Base-by-base conservation (phyloP, 2,113 vertebrate genomes). In the Dipodomys spectabilis region DNA sequence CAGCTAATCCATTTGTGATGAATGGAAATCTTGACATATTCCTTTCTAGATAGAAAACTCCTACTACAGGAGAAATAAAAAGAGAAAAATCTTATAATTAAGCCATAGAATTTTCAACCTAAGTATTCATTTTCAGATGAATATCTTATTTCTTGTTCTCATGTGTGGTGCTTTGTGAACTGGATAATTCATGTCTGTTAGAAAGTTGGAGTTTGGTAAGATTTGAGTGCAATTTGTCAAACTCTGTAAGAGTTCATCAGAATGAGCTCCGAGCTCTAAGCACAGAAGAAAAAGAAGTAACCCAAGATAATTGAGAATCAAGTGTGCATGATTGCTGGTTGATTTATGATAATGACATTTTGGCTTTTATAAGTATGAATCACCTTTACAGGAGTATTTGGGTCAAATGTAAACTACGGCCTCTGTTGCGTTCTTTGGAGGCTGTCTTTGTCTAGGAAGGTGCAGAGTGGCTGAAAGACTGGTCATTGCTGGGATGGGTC, bases 141-240 rank as follows among this genome's bases (percentile, higher is more conserved):
- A 72, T 44, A 20, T 53, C 25, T 39, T 86, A 62, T 11, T 87
- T 94, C 53, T 93, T 93, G 19, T 86, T 95, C 49, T 30, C 13
- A 49, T 39, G 69, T 39, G 30, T 35, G 60, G 71, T 74, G 25
- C 44, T 77, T 62, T 71, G 57, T 45, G 6, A 45, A n/a, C 15
- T 79, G 53, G 7, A 39, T 8, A 74, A 45, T 81, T 80, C 67
- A 74, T 11, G 68, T 64, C 6, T 44, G 10, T 65, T 25, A 28
- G 11, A 57, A 18, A 57, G 15, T 57, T 57, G 53, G 53, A 57
- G 23, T 20, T 73, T 81, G 74, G 7, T 69, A 84, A 84, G 67
- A 73, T 22, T 30, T 69, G 32, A 64, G 25, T 32, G 8, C 27
- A 88, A 18, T 28, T 30, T 5, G 30, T 68, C 16, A 35, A 20